Evolutionary conservation across 2,797 vertebrate genomes (phyloP).

Genomic region (Florisuga fusca): DNA sequence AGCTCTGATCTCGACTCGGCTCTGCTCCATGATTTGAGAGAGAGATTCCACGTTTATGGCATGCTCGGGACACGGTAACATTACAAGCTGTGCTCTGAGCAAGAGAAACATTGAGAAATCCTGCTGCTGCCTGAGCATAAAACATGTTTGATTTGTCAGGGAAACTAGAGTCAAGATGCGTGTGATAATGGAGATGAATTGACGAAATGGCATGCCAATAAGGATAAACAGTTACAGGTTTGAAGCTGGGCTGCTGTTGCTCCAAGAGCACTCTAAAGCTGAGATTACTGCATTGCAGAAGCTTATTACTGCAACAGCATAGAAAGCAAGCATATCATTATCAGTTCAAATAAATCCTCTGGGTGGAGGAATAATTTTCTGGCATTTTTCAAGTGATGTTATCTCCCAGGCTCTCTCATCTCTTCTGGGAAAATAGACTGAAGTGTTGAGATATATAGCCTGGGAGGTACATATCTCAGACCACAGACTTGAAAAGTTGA

Average conservation of each 20-base stretch:
- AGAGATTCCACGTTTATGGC: slow-evolving; percentile 14
- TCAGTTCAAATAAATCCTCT: not conserved
- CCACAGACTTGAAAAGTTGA: not conserved
- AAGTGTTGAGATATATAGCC: not conserved
- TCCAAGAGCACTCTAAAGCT: not conserved
- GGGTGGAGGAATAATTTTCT: not conserved
- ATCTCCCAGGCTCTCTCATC: not conserved
- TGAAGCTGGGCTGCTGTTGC: not conserved
- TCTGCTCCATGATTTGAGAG: not conserved
- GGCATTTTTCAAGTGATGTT: slow-evolving; percentile 1
- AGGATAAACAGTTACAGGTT: slow-evolving; percentile 39
- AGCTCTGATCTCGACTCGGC: not conserved
- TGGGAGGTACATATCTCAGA: not conserved
- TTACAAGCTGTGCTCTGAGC: slow-evolving; percentile 30
- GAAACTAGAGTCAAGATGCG: slow-evolving; percentile 42
- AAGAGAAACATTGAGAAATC: slow-evolving; percentile 38
- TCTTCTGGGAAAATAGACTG: not conserved
- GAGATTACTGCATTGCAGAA: not conserved
- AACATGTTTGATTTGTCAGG: slow-evolving; percentile 62
- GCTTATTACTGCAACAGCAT: not conserved
- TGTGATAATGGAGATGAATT: slow-evolving; percentile 52
- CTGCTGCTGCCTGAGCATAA: slow-evolving; percentile 56
- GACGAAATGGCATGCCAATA: slow-evolving; percentile 1
- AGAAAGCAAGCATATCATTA: not conserved
- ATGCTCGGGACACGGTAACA: not conserved